Evolutionary conservation across 2,113 vertebrate species (phyloP).

Genomic region (Fregata magnificens): DNA sequence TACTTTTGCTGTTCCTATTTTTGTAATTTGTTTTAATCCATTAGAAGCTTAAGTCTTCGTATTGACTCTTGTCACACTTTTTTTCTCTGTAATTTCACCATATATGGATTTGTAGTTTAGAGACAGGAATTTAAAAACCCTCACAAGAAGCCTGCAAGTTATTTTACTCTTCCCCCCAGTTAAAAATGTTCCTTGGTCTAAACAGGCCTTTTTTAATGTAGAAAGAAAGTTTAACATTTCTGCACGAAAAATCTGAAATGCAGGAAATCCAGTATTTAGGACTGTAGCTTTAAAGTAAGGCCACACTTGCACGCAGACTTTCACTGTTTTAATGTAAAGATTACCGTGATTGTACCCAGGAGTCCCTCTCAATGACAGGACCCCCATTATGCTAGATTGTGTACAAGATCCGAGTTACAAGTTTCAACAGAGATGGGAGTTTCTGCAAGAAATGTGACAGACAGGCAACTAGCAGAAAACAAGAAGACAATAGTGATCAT

Average conservation of each 20-base stretch:
- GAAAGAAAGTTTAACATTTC: neutral
- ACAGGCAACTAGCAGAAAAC: neutral
- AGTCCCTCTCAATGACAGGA: neutral
- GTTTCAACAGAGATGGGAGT: neutral
- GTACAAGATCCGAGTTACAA: neutral
- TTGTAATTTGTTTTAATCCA: neutral
- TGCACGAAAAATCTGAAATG: neutral
- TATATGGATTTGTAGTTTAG: neutral
- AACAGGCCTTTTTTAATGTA: neutral
- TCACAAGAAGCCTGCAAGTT: neutral
- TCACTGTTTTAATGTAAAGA: neutral
- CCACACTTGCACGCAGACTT: neutral
- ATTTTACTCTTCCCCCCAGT: neutral
- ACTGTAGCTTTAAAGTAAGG: neutral
- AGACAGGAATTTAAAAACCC: neutral
- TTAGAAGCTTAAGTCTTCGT: neutral
- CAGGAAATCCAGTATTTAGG: neutral
- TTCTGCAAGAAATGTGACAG: neutral
- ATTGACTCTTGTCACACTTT: neutral
- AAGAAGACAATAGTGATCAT: neutral
- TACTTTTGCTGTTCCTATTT: neutral
- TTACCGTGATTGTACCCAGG: neutral
- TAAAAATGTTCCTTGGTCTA: neutral
- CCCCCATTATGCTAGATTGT: accelerated
- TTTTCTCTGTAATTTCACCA: neutral